Base-by-base conservation (phyloP, 2,113 vertebrate species). In the Leptobrachium leishanense region DNA sequence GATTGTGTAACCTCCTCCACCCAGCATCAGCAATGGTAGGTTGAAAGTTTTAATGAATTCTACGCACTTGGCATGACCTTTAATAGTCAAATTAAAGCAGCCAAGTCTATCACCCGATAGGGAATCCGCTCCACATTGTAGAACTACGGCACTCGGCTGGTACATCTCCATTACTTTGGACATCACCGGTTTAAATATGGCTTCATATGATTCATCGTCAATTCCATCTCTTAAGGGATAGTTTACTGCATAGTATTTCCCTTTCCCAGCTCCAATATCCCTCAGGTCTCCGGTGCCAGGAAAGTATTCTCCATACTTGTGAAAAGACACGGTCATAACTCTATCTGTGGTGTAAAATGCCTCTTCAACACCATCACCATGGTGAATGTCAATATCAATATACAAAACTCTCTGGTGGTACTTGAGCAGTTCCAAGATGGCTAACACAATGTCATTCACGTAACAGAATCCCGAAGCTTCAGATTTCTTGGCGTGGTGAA, bases 111-210 rank as follows among this genome's bases (percentile, higher is more conserved):
- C 98, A 72, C 98, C 98, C 1, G 97, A 98, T 0, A 99, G 91
- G 9, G 98, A 99, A 75, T 99, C 98, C 0, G 98, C 97, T 31
- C 98, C 98, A 20, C 98, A 99, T 86, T 99, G 98, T 63, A 99
- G 90, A 0, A 96, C 96, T 0, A 99, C 96, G 0, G 98, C 98
- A 11, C 98, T 99, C 4, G 98, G 98, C 90, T 99, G 98, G 89
- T 98, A 99, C 75, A 98, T 99, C 91, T 99, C 98, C 98, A 99
- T 99, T 83, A 99, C 98, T 87, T 99, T 99, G 68, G 96, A 94
- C 89, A 98, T 98, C 82, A 99, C 98, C 1, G 96, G 98, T 81
- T 97, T 99, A 85, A 99, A 99, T 84, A 99, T 99, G 82, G 98
- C 96, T 85, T 99, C 98, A 0, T 98, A 99, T 54, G 97, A 99